Base-by-base conservation (phyloP, 2,797 vertebrate species). In the Florisuga fusca region DNA sequence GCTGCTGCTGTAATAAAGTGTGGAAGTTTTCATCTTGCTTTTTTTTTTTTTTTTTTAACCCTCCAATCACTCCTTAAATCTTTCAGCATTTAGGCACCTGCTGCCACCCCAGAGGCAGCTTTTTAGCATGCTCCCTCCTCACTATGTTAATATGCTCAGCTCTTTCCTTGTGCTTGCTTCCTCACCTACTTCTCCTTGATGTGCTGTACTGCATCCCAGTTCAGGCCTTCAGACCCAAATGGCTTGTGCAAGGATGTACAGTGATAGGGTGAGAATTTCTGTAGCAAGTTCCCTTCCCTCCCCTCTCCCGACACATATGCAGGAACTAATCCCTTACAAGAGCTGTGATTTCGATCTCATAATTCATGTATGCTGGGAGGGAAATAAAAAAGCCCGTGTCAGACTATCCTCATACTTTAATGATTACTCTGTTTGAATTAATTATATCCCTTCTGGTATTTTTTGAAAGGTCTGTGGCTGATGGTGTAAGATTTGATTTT, bases 381-480 rank as follows among this genome's bases (percentile, higher is more conserved):
- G 69, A 88, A 84, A 73, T 73, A 53, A n/a, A 81, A 95, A 87
- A 78, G 25, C 67, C 14, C 46, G 73, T 73, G 51, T 81, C 85
- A 88, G 69, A 69, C 51, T 27, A 62, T 45, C 54, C 61, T 92
- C 63, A 83, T 62, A 48, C 34, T 91, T 94, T 91, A 93, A 82
- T 86, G 83, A 89, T 93, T 74, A 67, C 45, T 73, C 43, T 63
- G n/a, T 82, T 82, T 94, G 89, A 94, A 90, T 91, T 95, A 95
- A 96, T 95, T 94, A 88, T 79, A 82, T 6, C 14, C 23, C 41
- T 94, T 78, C 46, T 33, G 64, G 59, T 89, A 31, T 73, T 73
- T 89, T 92, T 84, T 85, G 59, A 84, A 86, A 81, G 53, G 36
- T 84, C 63, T 86, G 59, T 53, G 63, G 31, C 69, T 93, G 91